Conservation (phyloP, 2,888 invertebrate genomes). For the Lissonota sp. region DNA sequence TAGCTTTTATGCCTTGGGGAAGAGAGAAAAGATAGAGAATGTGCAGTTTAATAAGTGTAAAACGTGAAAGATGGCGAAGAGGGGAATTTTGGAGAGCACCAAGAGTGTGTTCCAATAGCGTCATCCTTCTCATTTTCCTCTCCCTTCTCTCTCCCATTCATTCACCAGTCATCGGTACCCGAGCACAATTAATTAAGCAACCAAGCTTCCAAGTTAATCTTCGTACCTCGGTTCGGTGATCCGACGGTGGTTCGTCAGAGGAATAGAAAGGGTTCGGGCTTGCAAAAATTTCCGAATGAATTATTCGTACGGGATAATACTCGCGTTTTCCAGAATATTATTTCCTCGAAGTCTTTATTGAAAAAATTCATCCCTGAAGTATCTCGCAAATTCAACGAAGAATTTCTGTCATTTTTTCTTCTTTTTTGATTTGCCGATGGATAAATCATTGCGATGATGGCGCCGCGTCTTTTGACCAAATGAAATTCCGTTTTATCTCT, state of each 20-base stretch:
- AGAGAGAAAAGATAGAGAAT: constrained; percentile 3
- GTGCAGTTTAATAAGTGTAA: not conserved
- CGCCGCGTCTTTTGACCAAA: too few relatives aligned
- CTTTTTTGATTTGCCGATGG: too few relatives aligned
- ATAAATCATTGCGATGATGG: too few relatives aligned
- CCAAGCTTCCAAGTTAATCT: constrained; percentile 78
- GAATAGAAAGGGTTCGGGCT: not conserved
- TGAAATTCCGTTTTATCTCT: too few relatives aligned
- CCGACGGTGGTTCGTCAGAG: constrained; percentile 39
- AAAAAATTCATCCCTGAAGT: not conserved
- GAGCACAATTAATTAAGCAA: constrained; percentile 77
- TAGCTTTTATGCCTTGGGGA: constrained; percentile 54
- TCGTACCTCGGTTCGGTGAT: constrained; percentile 62
- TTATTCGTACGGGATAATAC: too few relatives aligned
- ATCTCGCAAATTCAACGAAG: not conserved
- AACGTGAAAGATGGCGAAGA: constrained; percentile 26
- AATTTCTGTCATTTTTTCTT: too few relatives aligned
- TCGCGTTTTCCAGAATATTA: too few relatives aligned
- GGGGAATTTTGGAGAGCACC: constrained; percentile 39
- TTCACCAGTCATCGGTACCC: constrained; percentile 49
- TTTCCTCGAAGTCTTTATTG: too few relatives aligned
- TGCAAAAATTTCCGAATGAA: too few relatives aligned
- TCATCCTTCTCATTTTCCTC: constrained; percentile 1
- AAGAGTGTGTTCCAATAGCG: constrained; percentile 34
- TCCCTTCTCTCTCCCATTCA: not conserved